These are phyloP conservation scores for Lymantria monacha DNA, from an alignment of 2,888 invertebrate species.

Conservation along the genomic window DNA sequence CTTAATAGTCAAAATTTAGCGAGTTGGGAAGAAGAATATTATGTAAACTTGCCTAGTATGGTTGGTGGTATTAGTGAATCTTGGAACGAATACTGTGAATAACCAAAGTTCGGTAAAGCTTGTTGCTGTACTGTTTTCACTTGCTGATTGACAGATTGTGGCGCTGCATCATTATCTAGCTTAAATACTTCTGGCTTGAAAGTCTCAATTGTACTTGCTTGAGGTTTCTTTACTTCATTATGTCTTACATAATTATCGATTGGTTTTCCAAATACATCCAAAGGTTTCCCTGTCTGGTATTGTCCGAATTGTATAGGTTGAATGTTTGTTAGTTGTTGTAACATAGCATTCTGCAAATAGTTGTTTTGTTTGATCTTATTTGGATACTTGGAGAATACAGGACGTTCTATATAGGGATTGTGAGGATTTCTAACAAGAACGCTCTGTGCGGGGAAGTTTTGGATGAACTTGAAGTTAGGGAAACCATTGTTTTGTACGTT, in stretches of 20 bases:
- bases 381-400: conserved; percentile 60
- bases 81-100: conserved; percentile 62
- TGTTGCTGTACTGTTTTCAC: conserved; percentile 75
- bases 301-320: conserved; percentile 69
- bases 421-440: conserved; percentile 67
- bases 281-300: conserved; percentile 58
- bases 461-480: conserved; percentile 67
- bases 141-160: conserved; percentile 60
- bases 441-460: conserved; percentile 66
- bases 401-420: conserved; percentile 62
- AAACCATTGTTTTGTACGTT: conserved; percentile 56
- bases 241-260: conserved; percentile 60
- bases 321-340: conserved; percentile 64
- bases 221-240: conserved; percentile 44
- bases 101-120: conserved; percentile 44
- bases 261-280: conserved; percentile 61
- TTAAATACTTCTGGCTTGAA: conserved; percentile 72
- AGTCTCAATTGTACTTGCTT: conserved; percentile 49
- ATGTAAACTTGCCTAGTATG: conserved; percentile 60
- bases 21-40: no score
- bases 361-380: conserved; percentile 58
- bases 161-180: conserved; percentile 63
- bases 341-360: conserved; percentile 51
- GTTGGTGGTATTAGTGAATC: conserved; percentile 63
- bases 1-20: no score